Base-by-base conservation (phyloP, 2,113 vertebrate genomes). In the Picathartes gymnocephalus region DNA sequence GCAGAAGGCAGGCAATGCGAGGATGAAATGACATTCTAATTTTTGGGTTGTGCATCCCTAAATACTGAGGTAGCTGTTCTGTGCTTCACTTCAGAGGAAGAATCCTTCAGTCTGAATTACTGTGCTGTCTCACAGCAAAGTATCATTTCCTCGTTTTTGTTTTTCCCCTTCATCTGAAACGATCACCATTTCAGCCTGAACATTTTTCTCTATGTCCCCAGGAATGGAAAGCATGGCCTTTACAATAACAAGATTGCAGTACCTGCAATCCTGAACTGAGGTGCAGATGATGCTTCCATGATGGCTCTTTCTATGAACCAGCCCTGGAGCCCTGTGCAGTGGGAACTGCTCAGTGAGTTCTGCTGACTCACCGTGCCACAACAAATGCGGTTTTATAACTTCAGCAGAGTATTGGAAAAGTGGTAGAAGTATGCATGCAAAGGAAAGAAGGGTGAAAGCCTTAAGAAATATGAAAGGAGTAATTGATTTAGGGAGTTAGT, bases 341-440 rank as follows among this genome's bases (percentile, higher is more conserved):
- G 44, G 54, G 33, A 90, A 72, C 58, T 21, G 72, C 88, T 91
- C 40, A 2, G 48, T 2, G 2, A 44, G 84, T 62, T 81, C 70
- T 94, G 93, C 92, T 96, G 96, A 97, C 85, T 96, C 95, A 95
- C 61, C 7, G 62, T 23, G 48, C 77, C 78, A 57, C 64, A 37
- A 48, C 42, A 68, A 82, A 72, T 2, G 39, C 5, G 0, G 53
- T 33, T 72, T 71, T 33, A 2, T 57, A 94, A 92, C 87, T 64
- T 68, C 42, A 64, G 45, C 72, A 14, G 58, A 39, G 40, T 33
- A 30, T 1, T 3, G 1, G 53, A 5, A 53, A 62, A 64, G 56
- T 19, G 47, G n/a, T 4, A 82, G 51, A 60, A 48, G 37, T n/a
- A 61, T 64, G 73, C n/a, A 5, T 68, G 33, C 4, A 1, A 27